Percentiles rank a stretch among this genome's conserved stretches.
Conservation (phyloP, 1,140 invertebrate species). For the Brachionus rubens region DNA sequence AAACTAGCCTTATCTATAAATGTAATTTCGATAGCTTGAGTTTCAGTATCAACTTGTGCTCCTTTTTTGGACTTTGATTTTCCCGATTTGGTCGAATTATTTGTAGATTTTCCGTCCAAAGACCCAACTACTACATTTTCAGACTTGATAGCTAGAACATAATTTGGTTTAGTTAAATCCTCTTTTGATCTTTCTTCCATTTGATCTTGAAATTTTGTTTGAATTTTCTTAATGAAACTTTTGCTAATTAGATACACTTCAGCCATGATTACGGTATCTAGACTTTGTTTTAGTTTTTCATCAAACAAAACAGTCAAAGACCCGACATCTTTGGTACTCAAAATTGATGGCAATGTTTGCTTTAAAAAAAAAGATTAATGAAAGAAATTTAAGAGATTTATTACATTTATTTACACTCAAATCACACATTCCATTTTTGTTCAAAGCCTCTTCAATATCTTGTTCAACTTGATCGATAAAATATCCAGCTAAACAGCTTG, state of each 20-base stretch:
- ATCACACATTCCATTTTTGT: slow-evolving; percentile 74
- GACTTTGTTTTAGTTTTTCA: neutral
- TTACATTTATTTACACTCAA: slow-evolving; percentile 64
- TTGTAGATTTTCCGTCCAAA: neutral
- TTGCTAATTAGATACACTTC: slow-evolving; percentile 37
- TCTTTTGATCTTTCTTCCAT: slow-evolving; percentile 32
- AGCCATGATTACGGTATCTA: slow-evolving; percentile 9
- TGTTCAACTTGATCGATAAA: slow-evolving; percentile 76
- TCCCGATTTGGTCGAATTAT: neutral
- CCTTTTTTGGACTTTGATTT: slow-evolving; percentile 44
- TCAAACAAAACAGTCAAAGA: neutral
- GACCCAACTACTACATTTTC: neutral
- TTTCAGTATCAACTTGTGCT: neutral
- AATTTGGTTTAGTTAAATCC: slow-evolving; percentile 3
- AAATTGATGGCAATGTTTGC: slow-evolving; percentile 6
- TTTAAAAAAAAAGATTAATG: no score
- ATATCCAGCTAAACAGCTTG: slow-evolving; percentile 65
- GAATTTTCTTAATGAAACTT: neutral
- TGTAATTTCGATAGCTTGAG: neutral
- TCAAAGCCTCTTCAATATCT: slow-evolving; percentile 77
- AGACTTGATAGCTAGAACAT: slow-evolving; percentile 22
- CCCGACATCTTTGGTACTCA: neutral
- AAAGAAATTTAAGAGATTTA: no score
- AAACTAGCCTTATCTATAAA: slow-evolving; percentile 14
- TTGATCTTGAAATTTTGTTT: slow-evolving; percentile 23